These are phyloP conservation scores for Orientallactaga sibirica DNA, from an alignment of 2,797 vertebrate genomes.

Conservation along the genomic window DNA sequence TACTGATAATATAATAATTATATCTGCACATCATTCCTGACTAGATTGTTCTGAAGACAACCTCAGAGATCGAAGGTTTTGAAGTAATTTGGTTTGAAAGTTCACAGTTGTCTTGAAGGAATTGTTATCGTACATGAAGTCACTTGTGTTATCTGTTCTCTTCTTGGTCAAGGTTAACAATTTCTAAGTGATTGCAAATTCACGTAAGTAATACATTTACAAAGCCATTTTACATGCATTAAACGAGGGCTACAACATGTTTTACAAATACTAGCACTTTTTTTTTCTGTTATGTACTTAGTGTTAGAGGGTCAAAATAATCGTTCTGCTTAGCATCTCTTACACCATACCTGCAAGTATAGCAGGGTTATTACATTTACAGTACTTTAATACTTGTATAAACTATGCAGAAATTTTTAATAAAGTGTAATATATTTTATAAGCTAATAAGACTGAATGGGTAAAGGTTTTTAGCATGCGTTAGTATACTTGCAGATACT, in stretches of 20 bases:
- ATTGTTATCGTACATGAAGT: slow-evolving; percentile 58
- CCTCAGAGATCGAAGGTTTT: slow-evolving; percentile 64
- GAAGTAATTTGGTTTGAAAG: slow-evolving; percentile 66
- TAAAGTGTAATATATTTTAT: slow-evolving; percentile 94
- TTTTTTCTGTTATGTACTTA: slow-evolving; percentile 86
- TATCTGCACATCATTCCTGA: slow-evolving; percentile 65
- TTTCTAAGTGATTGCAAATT: slow-evolving; percentile 76
- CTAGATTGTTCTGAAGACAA: slow-evolving; percentile 71
- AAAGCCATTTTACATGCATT: slow-evolving; percentile 84
- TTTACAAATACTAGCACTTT: slow-evolving; percentile 89
- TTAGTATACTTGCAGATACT: slow-evolving; percentile 91
- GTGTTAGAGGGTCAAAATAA: slow-evolving; percentile 88
- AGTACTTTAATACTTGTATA: slow-evolving; percentile 89
- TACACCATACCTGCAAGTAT: slow-evolving; percentile 85
- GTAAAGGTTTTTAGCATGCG: slow-evolving; percentile 94
- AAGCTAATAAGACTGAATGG: slow-evolving; percentile 93
- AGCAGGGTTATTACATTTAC: slow-evolving; percentile 88
- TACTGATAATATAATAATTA: slow-evolving; percentile 60
- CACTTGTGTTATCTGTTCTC: slow-evolving; percentile 75
- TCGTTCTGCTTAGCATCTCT: slow-evolving; percentile 88
- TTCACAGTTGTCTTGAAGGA: slow-evolving; percentile 59
- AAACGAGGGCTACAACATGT: slow-evolving; percentile 85
- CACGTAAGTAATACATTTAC: slow-evolving; percentile 77
- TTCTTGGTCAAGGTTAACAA: slow-evolving; percentile 83
- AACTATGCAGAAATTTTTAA: slow-evolving; percentile 91